Evolutionary conservation across 2,888 invertebrate genomes (phyloP).

Genomic region (Rhingia rostrata): DNA sequence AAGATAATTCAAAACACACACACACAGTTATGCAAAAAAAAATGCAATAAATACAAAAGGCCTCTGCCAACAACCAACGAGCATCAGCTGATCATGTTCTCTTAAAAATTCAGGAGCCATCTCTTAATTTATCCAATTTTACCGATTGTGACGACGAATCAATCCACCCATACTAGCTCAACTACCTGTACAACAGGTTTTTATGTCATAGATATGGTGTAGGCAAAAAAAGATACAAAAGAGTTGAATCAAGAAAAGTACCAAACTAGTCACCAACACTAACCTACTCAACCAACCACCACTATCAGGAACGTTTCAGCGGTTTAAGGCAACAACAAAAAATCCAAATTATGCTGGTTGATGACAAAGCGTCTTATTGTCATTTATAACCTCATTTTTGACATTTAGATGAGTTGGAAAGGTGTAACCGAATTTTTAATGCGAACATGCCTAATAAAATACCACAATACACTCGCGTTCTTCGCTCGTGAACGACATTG

Average conservation of each 20-base stretch:
- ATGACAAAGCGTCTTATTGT: slow-evolving; percentile 27
- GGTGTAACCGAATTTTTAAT: slow-evolving; percentile 7
- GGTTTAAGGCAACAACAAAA: slow-evolving; percentile 12
- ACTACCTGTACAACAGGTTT: slow-evolving; percentile 64
- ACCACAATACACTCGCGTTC: neutral
- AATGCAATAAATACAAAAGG: too few relatives aligned
- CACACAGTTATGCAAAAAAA: neutral
- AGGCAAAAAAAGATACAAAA: slow-evolving; percentile 30
- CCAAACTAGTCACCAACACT: slow-evolving; percentile 14
- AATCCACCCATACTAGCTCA: slow-evolving; percentile 16
- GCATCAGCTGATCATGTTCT: slow-evolving; percentile 60
- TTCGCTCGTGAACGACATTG: slow-evolving; percentile 48
- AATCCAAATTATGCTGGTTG: slow-evolving; percentile 38
- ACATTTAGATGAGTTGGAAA: slow-evolving; percentile 54
- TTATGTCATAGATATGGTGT: slow-evolving; percentile 62
- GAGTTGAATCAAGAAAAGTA: slow-evolving; percentile 51
- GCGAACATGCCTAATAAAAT: slow-evolving; percentile 17
- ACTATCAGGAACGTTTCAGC: neutral
- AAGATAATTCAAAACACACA: slow-evolving; percentile 43
- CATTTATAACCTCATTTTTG: slow-evolving; percentile 6
- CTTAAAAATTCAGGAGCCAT: slow-evolving; percentile 1
- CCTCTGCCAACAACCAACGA: neutral
- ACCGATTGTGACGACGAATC: neutral
- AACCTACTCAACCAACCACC: slow-evolving; percentile 2
- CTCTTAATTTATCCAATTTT: neutral